A percentile compares a stretch with the other conserved stretches of the same genome.
Evolutionary conservation across 92 coral and sea anemone genomes (phyloP).

Genomic region (Epizoanthus stellaris): DNA sequence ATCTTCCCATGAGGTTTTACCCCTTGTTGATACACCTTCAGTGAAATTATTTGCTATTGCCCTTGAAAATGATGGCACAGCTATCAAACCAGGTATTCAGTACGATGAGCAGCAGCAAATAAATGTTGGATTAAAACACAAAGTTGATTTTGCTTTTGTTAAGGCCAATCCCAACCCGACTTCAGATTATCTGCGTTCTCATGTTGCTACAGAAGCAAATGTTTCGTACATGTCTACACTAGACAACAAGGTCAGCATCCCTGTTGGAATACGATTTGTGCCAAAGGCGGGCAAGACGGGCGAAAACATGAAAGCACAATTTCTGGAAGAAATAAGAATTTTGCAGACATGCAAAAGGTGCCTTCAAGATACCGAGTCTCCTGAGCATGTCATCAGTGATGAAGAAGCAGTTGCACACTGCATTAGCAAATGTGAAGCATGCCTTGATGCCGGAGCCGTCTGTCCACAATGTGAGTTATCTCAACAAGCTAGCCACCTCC

Average conservation of each 20-base stretch:
- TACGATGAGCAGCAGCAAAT: slow-evolving; percentile 55
- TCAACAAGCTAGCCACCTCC: slow-evolving; percentile 22
- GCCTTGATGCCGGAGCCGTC: slow-evolving; percentile 18
- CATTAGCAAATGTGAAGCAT: slow-evolving; percentile 27
- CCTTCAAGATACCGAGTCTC: neutral
- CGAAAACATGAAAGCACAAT: slow-evolving; percentile 52
- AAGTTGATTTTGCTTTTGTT: slow-evolving; percentile 52
- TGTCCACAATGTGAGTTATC: slow-evolving; percentile 20
- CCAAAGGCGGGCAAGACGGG: slow-evolving; percentile 61
- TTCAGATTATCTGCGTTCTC: slow-evolving; percentile 49
- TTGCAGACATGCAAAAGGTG: slow-evolving; percentile 43
- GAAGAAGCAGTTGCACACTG: slow-evolving; percentile 23
- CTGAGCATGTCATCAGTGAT: neutral
- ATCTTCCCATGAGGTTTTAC: slow-evolving; percentile 34
- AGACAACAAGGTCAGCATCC: slow-evolving; percentile 54
- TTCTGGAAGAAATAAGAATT: slow-evolving; percentile 38
- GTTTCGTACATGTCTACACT: slow-evolving; percentile 52
- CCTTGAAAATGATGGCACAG: slow-evolving; percentile 59
- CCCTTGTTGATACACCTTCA: slow-evolving; percentile 38
- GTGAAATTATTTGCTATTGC: slow-evolving; percentile 44
- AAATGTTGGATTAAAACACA: slow-evolving; percentile 49
- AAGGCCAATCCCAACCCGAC: slow-evolving; percentile 48
- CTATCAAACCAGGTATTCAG: slow-evolving; percentile 54
- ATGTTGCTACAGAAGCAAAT: slow-evolving; percentile 59
- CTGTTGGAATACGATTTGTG: slow-evolving; percentile 37